These are phyloP conservation scores for Lycaon pictus DNA, from an alignment of 2,113 vertebrate species.

Conservation along the genomic window DNA sequence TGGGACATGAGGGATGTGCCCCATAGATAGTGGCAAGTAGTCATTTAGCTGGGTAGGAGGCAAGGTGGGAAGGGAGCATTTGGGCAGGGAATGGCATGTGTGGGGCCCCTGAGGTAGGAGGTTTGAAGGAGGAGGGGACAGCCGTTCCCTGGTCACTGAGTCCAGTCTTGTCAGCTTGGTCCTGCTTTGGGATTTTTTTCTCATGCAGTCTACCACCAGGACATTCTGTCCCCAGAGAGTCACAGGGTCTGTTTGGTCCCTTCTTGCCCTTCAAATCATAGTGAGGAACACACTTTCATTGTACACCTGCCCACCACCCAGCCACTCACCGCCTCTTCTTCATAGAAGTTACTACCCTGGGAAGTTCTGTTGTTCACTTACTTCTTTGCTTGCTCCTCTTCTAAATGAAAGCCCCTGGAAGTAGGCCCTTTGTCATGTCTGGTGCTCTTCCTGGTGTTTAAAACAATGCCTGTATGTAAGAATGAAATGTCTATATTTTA, in stretches of 20 bases:
- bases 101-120: background rate
- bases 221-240: no score
- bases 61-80: background rate
- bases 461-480: background rate
- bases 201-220: background rate
- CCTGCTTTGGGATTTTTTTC: background rate
- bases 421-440: background rate
- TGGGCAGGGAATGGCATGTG: background rate
- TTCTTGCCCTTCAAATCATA: fast-evolving
- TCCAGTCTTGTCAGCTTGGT: background rate
- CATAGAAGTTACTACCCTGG: fast-evolving
- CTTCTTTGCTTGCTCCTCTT: background rate
- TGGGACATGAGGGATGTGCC: fast-evolving
- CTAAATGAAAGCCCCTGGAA: background rate
- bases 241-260: background rate
- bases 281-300: no score
- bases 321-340: background rate
- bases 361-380: background rate
- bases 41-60: background rate
- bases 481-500: background rate
- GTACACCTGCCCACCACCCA: fast-evolving
- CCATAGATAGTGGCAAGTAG: no score
- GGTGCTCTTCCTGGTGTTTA: fast-evolving
- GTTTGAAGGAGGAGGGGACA: fast-evolving
- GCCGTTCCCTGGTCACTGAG: background rate